A percentile compares a stretch with the other conserved stretches of the same genome.
Evolutionary conservation across 1,140 invertebrate species (phyloP).

Genomic region (Leptopilina clavipes): DNA sequence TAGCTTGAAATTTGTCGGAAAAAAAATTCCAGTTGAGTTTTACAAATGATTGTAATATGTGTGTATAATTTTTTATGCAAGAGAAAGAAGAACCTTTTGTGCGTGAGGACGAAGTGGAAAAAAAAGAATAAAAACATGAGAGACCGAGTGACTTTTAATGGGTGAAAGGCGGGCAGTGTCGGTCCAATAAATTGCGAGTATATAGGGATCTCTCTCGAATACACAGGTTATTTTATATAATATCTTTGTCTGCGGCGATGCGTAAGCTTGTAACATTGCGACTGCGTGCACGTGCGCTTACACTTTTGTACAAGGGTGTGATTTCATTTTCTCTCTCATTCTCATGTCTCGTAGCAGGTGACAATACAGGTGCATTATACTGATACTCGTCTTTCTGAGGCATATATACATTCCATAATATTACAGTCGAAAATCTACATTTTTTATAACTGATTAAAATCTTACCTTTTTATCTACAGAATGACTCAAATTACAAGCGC

Average conservation of each 20-base stretch:
- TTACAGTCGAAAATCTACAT: background rate
- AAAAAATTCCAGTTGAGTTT: no score
- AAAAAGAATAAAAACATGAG: slow-evolving; percentile 53
- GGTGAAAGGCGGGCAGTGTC: slow-evolving; percentile 71
- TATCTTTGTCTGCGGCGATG: background rate
- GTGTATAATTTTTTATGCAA: background rate
- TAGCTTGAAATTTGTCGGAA: no score
- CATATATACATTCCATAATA: background rate
- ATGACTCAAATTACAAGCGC: background rate
- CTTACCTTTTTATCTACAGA: background rate
- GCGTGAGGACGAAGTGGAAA: slow-evolving; percentile 52
- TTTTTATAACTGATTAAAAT: background rate
- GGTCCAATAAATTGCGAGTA: slow-evolving; percentile 71
- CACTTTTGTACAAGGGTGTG: slow-evolving; percentile 17
- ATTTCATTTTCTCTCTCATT: background rate
- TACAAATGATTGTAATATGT: background rate
- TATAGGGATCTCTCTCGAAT: slow-evolving; percentile 49
- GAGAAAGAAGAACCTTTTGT: slow-evolving; percentile 27
- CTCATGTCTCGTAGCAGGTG: slow-evolving; percentile 10
- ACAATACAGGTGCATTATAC: slow-evolving; percentile 10
- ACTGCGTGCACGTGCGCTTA: background rate
- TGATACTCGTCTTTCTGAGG: background rate
- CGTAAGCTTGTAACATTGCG: background rate
- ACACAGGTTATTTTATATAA: slow-evolving; percentile 16
- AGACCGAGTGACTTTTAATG: slow-evolving; percentile 67